Base-by-base conservation (phyloP, 2,888 invertebrate species). In the Heliconius cydno region DNA sequence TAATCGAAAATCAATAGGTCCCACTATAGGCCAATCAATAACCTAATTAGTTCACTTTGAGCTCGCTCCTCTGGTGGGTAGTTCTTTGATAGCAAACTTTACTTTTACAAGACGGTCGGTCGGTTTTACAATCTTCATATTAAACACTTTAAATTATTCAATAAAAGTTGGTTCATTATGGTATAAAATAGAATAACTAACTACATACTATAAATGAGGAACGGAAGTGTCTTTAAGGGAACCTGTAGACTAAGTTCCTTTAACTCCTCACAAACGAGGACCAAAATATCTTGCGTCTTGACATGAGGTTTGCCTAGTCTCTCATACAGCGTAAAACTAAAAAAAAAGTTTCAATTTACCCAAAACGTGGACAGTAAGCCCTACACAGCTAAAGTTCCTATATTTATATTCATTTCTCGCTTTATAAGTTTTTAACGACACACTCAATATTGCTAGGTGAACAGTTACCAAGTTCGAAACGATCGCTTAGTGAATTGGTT, bases 31-130 rank as follows among this genome's bases (percentile, higher is more conserved):
- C 30, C 75, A 75, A 66, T 66, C 13, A 75, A 46, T 66, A 65
- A 66, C 66, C 75, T 46, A 75, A 75, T 75, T 75, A 75, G 46
- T 66, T 75, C 46, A 66, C 75, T 75, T 75, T 65, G 66, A 46
- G 30, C 30, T 41, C 46, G n/a, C 41, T 66, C 41, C 13, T 41
- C 65, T 75, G 25, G 46, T 66, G 66, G 46, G 60, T 63, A 66
- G 65, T 75, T 75, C 65, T 65, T 75, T 66, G 75, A 66, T 46
- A 46, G 41, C 75, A 30, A 75, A 66, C 63, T 75, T 66, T 28
- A 22, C 63, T 30, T 15, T 22, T 75, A 66, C 28, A 75, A 75
- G 65, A 66, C 30, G 30, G 22, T 72, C 25, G 68, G n/a, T 38
- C 57, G 73, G 60, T 73, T 73, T 73, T 73, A 60, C 60, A 73